These are phyloP conservation scores for Epistrophe eligans DNA, from an alignment of 2,888 invertebrate genomes.

Conservation along the genomic window DNA sequence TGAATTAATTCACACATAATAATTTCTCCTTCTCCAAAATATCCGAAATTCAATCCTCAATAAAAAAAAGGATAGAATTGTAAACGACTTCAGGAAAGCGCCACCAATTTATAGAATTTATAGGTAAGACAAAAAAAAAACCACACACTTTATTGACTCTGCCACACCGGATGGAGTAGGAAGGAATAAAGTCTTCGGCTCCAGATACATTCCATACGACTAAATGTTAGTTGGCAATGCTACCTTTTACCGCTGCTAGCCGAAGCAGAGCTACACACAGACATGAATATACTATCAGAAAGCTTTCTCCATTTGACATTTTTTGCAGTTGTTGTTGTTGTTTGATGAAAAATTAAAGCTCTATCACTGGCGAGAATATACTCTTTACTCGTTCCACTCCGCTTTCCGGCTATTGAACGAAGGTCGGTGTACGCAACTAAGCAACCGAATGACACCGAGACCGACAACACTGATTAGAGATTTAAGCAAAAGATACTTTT, in stretches of 20 bases:
- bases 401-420: constrained; percentile 42
- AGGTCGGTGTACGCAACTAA: constrained; percentile 75
- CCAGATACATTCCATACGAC: constrained; percentile 65
- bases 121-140: not conserved
- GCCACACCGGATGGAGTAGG: constrained; percentile 63
- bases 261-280: constrained; percentile 41
- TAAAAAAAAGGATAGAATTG: not conserved
- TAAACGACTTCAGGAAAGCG: constrained; percentile 48
- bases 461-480: constrained; percentile 70
- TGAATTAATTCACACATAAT: not conserved
- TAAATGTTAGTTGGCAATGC: constrained; percentile 65
- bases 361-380: constrained; percentile 9
- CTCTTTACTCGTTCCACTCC: constrained; percentile 43
- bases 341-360: constrained; percentile 51
- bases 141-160: constrained; percentile 40
- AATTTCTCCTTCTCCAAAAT: not conserved
- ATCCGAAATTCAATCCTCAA: not conserved
- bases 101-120: constrained; percentile 47
- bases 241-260: constrained; percentile 30
- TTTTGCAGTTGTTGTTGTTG: not conserved
- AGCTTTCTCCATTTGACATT: constrained; percentile 68
- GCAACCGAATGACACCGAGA: constrained; percentile 72
- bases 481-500: constrained; percentile 52
- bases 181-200: constrained; percentile 66
- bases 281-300: constrained; percentile 56